Conservation (phyloP, 2,113 vertebrate species). For the Noctilio leporinus region DNA sequence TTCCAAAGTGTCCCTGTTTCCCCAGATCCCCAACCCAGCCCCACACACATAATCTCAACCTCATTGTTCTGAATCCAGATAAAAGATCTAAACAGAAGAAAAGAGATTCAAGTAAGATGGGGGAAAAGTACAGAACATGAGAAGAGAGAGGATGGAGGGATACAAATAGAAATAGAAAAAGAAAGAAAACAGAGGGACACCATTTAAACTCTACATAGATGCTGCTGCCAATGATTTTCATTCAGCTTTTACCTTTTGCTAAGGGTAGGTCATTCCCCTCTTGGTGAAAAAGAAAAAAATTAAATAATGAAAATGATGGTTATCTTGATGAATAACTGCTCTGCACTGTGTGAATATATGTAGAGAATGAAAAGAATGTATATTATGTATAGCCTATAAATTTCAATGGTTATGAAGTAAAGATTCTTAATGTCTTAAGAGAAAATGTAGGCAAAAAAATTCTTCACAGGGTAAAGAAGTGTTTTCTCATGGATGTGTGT, state of each 20-base stretch:
- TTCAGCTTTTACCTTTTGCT: neutral
- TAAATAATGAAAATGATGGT: neutral
- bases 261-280: neutral
- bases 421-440: neutral
- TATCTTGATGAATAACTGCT: neutral
- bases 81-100: neutral
- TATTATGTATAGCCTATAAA: neutral
- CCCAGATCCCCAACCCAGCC: too few species aligned
- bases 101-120: neutral
- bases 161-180: neutral
- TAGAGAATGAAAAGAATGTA: neutral
- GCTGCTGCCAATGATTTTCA: neutral
- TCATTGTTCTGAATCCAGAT: neutral
- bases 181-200: neutral
- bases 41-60: neutral
- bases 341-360: neutral
- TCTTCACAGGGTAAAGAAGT: neutral
- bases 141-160: neutral
- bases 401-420: neutral
- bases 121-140: neutral
- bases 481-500: neutral
- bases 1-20: neutral
- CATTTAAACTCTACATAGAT: accelerated
- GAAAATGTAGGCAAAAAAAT: neutral
- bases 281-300: neutral